phyloP scores from a whole-genome alignment of 2,797 vertebrate species.

The Vultur gryphus region DNA sequence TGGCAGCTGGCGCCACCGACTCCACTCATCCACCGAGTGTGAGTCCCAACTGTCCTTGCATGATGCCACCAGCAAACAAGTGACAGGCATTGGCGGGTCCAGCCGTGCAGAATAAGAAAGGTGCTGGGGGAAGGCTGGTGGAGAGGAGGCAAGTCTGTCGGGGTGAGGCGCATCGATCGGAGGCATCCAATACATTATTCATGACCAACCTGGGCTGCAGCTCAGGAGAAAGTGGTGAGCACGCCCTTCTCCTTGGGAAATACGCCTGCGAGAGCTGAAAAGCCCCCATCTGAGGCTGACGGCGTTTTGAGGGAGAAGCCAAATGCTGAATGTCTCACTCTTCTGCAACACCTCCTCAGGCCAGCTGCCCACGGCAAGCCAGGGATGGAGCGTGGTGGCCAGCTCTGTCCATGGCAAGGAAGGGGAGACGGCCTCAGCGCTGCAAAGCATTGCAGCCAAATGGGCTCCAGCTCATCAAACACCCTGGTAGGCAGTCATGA shows the following conservation, averaged over 20 bases:
- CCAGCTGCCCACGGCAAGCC: rapidly evolving
- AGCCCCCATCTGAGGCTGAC: background rate
- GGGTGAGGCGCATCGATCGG: background rate
- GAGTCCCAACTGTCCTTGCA: background rate
- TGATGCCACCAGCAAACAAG: background rate
- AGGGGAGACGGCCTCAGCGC: background rate
- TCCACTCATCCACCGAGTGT: background rate
- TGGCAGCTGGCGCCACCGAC: rapidly evolving
- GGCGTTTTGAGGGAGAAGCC: background rate
- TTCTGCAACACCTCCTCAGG: background rate
- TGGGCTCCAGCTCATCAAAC: background rate
- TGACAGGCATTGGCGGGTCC: background rate
- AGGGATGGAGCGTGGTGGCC: background rate
- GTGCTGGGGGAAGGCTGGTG: background rate
- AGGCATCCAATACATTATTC: constrained; percentile 20
- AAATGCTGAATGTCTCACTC: background rate
- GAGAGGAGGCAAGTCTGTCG: rapidly evolving
- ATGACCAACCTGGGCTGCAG: background rate
- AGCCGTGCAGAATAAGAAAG: background rate
- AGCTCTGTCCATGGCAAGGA: background rate
- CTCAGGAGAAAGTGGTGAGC: constrained; percentile 27
- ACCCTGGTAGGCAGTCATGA: background rate
- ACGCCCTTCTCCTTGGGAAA: background rate
- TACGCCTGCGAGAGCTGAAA: background rate
- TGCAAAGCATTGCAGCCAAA: background rate